Evolutionary conservation across 2,797 vertebrate species (phyloP).

Genomic region (Dryobates pubescens): DNA sequence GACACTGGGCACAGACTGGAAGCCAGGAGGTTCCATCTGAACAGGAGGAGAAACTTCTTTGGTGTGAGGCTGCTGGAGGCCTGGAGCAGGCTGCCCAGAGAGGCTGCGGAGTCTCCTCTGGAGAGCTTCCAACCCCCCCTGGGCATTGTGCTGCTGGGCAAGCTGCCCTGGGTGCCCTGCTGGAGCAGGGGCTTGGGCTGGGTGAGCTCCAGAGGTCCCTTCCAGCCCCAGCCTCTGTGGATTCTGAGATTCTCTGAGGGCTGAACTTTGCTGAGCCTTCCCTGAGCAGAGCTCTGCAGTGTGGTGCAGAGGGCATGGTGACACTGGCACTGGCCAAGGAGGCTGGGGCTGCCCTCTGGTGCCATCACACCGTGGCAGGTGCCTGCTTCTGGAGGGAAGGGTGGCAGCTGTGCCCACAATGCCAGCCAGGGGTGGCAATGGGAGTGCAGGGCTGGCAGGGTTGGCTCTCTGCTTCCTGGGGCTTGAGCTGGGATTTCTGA

Average conservation of each 20-base stretch:
- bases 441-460: not conserved
- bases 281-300: not conserved
- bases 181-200: too few relatives aligned
- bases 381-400: not conserved
- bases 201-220: too few relatives aligned
- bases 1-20: too few relatives aligned
- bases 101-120: too few relatives aligned
- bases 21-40: too few relatives aligned
- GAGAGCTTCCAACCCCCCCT: too few relatives aligned
- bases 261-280: not conserved
- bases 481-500: not conserved
- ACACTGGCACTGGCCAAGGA: not conserved
- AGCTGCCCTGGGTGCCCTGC: too few relatives aligned
- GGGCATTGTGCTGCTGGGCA: too few relatives aligned
- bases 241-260: not conserved
- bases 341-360: not conserved
- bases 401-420: not conserved
- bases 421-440: not conserved
- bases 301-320: fast-evolving
- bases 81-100: too few relatives aligned
- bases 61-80: too few relatives aligned
- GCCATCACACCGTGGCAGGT: not conserved
- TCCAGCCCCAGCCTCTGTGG: too few relatives aligned
- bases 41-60: too few relatives aligned
- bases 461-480: not conserved